Percentiles rank a stretch among this genome's conserved stretches.
Evolutionary conservation across 2,797 vertebrate species (phyloP).

Genomic region (Microchirus variegatus): DNA sequence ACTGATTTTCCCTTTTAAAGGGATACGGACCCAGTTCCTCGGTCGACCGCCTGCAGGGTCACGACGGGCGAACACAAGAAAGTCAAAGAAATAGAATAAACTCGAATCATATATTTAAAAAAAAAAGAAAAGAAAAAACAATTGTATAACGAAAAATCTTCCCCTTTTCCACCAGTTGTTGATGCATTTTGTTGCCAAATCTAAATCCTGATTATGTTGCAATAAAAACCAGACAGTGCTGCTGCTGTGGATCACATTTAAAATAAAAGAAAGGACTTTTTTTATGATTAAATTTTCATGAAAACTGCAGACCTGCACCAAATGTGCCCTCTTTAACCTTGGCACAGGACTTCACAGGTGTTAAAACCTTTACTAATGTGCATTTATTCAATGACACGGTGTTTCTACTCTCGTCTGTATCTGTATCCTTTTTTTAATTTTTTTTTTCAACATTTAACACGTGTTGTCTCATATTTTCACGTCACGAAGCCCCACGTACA

Average conservation of each 20-base stretch:
- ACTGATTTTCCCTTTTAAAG: conserved; percentile 78
- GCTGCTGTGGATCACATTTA: no score
- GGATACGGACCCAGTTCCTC: conserved; percentile 74
- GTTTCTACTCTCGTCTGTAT: background rate
- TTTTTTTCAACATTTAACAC: background rate
- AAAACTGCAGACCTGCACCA: no score
- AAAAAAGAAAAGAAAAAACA: no score
- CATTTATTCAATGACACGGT: background rate
- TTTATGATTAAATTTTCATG: no score
- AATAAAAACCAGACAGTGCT: no score
- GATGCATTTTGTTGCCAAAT: no score
- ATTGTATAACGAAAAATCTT: no score
- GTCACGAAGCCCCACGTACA: background rate
- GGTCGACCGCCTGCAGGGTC: conserved; percentile 67
- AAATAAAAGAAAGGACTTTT: no score
- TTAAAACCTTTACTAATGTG: background rate
- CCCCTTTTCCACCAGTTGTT: no score
- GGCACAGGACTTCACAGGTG: conserved; percentile 10
- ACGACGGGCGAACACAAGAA: conserved; percentile 60
- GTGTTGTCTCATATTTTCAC: conserved; percentile 11
- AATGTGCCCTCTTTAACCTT: no score
- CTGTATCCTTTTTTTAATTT: background rate
- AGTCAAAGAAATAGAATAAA: conserved; percentile 33
- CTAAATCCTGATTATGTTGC: no score
- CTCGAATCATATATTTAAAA: background rate